These are phyloP conservation scores for Prionace glauca DNA, from an alignment of 2,797 vertebrate species.

Conservation along the genomic window DNA sequence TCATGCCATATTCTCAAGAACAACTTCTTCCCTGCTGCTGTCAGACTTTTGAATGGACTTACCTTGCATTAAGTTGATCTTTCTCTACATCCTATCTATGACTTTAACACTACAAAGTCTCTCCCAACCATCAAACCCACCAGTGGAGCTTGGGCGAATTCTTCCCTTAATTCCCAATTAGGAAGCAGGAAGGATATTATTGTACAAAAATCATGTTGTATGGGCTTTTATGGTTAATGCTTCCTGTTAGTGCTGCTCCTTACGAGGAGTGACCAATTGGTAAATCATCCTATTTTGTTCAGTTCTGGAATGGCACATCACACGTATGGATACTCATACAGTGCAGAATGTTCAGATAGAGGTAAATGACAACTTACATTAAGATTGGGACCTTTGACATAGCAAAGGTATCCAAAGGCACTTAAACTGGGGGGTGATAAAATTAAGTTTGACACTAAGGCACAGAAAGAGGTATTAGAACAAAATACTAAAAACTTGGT, in stretches of 20 bases:
- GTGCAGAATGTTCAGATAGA: background rate
- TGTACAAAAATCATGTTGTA: background rate
- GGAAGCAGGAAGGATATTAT: background rate
- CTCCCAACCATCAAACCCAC: too few species aligned
- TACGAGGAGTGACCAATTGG: background rate
- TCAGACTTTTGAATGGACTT: too few species aligned
- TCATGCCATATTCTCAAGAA: too few species aligned
- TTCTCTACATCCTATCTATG: too few species aligned
- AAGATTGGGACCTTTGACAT: background rate
- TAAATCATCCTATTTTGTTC: background rate
- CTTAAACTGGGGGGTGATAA: background rate
- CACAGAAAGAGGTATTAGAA: background rate
- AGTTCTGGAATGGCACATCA: background rate
- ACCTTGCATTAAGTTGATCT: too few species aligned
- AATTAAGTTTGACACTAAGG: background rate
- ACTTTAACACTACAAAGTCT: too few species aligned
- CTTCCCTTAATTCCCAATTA: background rate
- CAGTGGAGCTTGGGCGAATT: too few species aligned
- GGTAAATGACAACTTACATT: background rate
- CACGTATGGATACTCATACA: background rate
- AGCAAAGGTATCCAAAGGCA: background rate
- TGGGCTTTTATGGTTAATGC: background rate
- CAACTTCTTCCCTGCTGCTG: too few species aligned
- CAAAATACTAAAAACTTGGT: background rate
- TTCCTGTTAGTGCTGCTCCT: background rate